A percentile compares a stretch with the other conserved stretches of the same genome.
These are phyloP conservation scores for Pterostichus madidus DNA, from an alignment of 2,888 invertebrate species.

Conservation along the genomic window DNA sequence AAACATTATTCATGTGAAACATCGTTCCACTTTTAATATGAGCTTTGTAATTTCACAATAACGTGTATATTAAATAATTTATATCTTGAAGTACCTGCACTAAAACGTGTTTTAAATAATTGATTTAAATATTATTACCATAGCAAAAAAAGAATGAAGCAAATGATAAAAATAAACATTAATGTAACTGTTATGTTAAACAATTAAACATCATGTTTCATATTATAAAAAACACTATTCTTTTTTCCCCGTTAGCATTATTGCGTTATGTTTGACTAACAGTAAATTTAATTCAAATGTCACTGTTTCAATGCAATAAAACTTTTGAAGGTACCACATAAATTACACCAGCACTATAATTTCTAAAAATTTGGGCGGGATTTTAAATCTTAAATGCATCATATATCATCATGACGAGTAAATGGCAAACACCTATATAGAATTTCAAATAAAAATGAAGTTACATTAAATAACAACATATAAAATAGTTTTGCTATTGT, in stretches of 20 bases:
- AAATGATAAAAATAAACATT: no score
- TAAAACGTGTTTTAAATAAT: no score
- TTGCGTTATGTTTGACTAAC: background rate
- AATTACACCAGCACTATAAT: constrained; percentile 3
- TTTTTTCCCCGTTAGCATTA: background rate
- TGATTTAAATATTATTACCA: no score
- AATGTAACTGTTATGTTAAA: no score
- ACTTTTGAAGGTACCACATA: background rate
- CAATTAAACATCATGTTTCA: background rate
- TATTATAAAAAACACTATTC: background rate
- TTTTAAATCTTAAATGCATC: background rate
- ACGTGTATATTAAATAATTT: no score
- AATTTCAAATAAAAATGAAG: background rate
- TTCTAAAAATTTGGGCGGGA: background rate
- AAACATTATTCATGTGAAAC: no score
- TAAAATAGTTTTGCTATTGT: no score
- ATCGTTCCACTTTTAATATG: no score
- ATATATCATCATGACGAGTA: background rate
- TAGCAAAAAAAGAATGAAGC: no score
- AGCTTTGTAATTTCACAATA: no score
- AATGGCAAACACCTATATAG: constrained; percentile 1
- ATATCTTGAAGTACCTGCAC: no score
- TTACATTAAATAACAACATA: no score
- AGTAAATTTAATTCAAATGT: constrained; percentile 15
- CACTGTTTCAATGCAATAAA: background rate